Conservation (phyloP, 2,113 vertebrate species). For the Himantopus leucocephalus region DNA sequence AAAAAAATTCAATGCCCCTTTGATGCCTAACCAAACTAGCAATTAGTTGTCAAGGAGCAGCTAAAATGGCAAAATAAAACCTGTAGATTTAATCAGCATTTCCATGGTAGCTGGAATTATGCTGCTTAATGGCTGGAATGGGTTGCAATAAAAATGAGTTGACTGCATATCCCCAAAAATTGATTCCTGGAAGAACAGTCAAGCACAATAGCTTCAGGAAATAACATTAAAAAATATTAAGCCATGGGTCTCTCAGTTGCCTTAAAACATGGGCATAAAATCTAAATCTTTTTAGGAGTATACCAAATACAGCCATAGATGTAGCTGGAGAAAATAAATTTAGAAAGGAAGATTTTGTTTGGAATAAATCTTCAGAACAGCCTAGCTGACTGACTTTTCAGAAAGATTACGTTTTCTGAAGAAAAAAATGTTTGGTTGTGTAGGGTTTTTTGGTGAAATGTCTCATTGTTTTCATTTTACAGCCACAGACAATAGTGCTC, state of each 20-base stretch:
- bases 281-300: not conserved
- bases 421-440: not conserved
- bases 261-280: constrained; percentile 16
- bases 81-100: constrained; percentile 26
- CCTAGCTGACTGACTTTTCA: not conserved
- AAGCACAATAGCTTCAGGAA: constrained; percentile 26
- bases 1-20: constrained; percentile 2
- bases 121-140: not conserved
- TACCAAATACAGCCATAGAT: not conserved
- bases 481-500: not conserved
- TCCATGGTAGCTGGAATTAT: constrained; percentile 33
- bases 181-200: constrained; percentile 35
- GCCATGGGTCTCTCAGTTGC: not conserved
- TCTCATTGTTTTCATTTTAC: not conserved
- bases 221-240: constrained; percentile 25
- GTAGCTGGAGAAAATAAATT: not conserved
- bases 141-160: not conserved
- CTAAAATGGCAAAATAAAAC: constrained; percentile 19
- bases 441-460: not conserved
- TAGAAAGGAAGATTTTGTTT: not conserved
- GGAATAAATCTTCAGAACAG: not conserved
- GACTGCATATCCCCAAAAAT: not conserved
- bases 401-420: not conserved
- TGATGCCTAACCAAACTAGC: not conserved
- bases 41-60: constrained; percentile 22